Conservation (phyloP, 2,888 invertebrate species). For the Dione vanillae region DNA sequence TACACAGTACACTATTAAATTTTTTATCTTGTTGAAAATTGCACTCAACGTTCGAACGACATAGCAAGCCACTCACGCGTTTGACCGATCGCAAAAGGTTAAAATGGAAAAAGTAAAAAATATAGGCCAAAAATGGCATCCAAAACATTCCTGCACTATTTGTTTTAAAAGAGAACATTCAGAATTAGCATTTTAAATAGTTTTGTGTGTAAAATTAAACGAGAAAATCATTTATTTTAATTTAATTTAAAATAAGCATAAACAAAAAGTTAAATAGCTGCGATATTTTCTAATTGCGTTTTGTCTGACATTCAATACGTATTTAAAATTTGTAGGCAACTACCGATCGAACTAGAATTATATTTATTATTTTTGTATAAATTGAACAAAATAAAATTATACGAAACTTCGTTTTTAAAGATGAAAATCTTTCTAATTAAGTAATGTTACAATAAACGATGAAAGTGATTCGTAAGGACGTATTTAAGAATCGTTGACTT, state of each 20-base stretch:
- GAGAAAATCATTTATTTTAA: too few relatives aligned
- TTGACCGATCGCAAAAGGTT: conserved; percentile 28
- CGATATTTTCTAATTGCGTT: too few relatives aligned
- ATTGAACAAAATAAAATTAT: background rate
- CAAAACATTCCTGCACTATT: background rate
- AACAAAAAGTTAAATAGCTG: too few relatives aligned
- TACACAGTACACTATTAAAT: background rate
- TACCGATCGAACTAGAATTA: too few relatives aligned
- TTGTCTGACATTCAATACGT: too few relatives aligned
- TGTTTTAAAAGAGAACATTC: conserved; percentile 1
- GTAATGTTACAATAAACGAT: background rate
- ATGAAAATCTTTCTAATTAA: background rate
- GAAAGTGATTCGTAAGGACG: background rate
- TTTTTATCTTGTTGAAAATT: conserved; percentile 38
- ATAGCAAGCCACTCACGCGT: conserved; percentile 37
- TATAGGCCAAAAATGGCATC: conserved; percentile 15
- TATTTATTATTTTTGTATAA: too few relatives aligned
- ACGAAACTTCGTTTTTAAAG: background rate
- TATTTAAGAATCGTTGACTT: background rate
- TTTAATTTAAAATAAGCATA: too few relatives aligned
- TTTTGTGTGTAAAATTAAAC: background rate
- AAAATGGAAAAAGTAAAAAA: conserved; percentile 27
- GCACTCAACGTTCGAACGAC: conserved; percentile 18
- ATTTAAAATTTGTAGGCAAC: too few relatives aligned
- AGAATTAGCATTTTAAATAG: background rate